phyloP scores from a whole-genome alignment of 1,140 invertebrate genomes.

The Calosoma granatense region DNA sequence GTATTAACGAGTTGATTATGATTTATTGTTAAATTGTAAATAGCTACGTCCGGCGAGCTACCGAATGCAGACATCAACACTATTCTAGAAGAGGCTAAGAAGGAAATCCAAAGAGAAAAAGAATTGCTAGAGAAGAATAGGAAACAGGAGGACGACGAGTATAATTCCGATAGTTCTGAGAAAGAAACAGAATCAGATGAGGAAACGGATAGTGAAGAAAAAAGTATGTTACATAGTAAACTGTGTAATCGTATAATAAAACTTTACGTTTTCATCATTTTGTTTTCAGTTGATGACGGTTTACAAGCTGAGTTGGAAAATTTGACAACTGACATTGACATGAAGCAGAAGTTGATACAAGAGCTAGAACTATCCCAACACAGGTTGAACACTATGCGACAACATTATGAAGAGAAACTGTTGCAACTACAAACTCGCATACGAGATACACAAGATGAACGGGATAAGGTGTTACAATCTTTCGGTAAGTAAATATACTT shows the following conservation, averaged over 20 bases:
- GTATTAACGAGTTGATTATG: too few relatives aligned
- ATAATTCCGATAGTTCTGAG: constrained; percentile 23
- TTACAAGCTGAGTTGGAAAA: constrained; percentile 64
- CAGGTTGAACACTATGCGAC: constrained; percentile 68
- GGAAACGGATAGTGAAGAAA: constrained; percentile 47
- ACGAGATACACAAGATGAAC: constrained; percentile 79
- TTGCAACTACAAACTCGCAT: constrained; percentile 79
- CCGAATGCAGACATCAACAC: too few relatives aligned
- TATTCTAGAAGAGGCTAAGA: constrained; percentile 58
- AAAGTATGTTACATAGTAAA: constrained; percentile 28
- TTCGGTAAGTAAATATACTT: constrained; percentile 33
- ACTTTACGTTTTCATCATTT: too few relatives aligned
- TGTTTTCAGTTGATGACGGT: constrained; percentile 21
- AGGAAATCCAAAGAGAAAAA: constrained; percentile 50
- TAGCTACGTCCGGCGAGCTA: too few relatives aligned
- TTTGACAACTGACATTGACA: constrained; percentile 81
- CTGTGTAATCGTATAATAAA: too few relatives aligned
- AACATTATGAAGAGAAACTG: constrained; percentile 94
- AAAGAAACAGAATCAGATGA: constrained; percentile 44
- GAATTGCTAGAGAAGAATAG: constrained; percentile 35
- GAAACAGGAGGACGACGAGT: constrained; percentile 30
- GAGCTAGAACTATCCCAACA: constrained; percentile 84
- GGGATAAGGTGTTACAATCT: constrained; percentile 81
- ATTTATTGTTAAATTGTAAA: too few relatives aligned
- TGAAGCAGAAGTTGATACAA: constrained; percentile 87